Percentiles rank a stretch among this genome's conserved stretches.
These are phyloP conservation scores for Plumapathes pennacea DNA, from an alignment of 92 coral and sea anemone species.

Conservation along the genomic window DNA sequence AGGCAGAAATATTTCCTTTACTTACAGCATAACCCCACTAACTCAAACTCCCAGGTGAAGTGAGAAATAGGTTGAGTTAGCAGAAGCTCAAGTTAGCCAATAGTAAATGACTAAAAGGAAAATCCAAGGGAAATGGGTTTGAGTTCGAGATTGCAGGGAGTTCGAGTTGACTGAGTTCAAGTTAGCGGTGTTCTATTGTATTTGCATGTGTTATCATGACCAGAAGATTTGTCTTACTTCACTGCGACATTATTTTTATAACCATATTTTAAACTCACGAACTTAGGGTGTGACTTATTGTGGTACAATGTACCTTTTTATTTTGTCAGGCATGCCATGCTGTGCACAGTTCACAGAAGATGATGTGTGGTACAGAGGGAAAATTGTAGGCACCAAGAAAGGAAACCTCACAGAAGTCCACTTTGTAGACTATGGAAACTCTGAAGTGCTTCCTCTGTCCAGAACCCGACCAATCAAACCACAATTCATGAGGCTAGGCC, in stretches of 20 bases:
- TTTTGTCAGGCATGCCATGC: slow-evolving; percentile 68
- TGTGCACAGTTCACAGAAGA: slow-evolving; percentile 80
- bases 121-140: no score
- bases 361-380: slow-evolving; percentile 86
- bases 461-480: slow-evolving; percentile 60
- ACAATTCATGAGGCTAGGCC: slow-evolving; percentile 72
- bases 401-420: slow-evolving; percentile 76
- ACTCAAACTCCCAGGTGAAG: no score
- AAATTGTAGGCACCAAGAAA: slow-evolving; percentile 57
- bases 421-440: slow-evolving; percentile 92
- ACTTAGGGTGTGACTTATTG: background rate
- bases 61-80: no score
- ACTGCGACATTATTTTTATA: background rate
- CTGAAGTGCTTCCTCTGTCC: slow-evolving; percentile 60
- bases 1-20: no score
- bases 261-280: background rate
- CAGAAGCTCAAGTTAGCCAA: no score
- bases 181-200: no score
- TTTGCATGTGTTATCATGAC: no score
- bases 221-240: no score
- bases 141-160: no score
- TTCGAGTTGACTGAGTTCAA: no score
- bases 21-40: no score
- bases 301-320: background rate
- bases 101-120: no score